Evolutionary conservation across 2,888 invertebrate genomes (phyloP).

Genomic region (Drosophila leonis): DNA sequence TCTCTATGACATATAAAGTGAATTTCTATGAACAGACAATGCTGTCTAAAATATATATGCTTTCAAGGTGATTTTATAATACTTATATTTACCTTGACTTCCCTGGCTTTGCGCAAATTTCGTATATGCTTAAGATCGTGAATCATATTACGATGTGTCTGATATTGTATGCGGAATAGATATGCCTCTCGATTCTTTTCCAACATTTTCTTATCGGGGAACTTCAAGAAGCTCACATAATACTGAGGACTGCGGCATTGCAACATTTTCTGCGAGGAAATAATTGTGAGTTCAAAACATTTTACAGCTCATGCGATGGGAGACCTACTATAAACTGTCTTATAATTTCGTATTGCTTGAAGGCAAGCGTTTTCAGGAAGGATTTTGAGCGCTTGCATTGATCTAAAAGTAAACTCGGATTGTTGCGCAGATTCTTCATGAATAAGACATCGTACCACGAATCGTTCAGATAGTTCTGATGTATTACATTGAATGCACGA

Average conservation of each 20-base stretch:
- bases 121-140: constrained; percentile 73
- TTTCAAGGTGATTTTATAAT: too few species aligned
- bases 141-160: constrained; percentile 82
- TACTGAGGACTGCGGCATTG: constrained; percentile 83
- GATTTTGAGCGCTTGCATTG: constrained; percentile 74
- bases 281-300: background rate
- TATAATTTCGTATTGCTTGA: constrained; percentile 75
- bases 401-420: constrained; percentile 68
- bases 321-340: constrained; percentile 75
- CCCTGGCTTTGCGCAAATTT: constrained; percentile 57
- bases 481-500: constrained; percentile 75
- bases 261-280: constrained; percentile 80
- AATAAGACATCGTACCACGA: constrained; percentile 82
- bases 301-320: background rate
- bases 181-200: constrained; percentile 69
- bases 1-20: too few species aligned
- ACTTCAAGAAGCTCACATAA: constrained; percentile 71
- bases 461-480: constrained; percentile 82
- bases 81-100: constrained; percentile 68
- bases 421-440: constrained; percentile 71
- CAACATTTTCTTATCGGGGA: constrained; percentile 67
- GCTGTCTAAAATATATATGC: too few species aligned
- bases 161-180: constrained; percentile 81
- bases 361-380: constrained; percentile 56
- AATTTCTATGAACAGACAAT: too few species aligned